These are phyloP conservation scores for Perodicticus potto DNA, from an alignment of 2,797 vertebrate species.

Conservation along the genomic window DNA sequence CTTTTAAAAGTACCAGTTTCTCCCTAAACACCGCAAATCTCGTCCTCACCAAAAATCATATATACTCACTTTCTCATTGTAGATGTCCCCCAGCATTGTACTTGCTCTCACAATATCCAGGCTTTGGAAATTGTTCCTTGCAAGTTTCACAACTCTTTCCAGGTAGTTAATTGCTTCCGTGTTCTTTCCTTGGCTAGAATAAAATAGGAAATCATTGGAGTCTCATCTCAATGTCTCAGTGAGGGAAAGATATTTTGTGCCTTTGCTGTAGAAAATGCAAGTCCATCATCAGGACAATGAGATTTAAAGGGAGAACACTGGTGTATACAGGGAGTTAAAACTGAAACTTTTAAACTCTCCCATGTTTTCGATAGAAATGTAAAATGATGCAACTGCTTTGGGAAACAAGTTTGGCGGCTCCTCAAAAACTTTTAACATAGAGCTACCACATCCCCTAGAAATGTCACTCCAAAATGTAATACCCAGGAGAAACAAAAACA, in stretches of 20 bases:
- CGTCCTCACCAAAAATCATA: not conserved
- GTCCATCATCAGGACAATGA: not conserved
- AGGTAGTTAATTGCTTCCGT: constrained; percentile 84
- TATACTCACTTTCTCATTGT: constrained; percentile 88
- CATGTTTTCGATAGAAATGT: not conserved
- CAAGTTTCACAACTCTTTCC: constrained; percentile 85
- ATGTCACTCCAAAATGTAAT: not conserved
- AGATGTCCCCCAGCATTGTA: constrained; percentile 88
- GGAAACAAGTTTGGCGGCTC: not conserved
- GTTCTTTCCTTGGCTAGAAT: constrained; percentile 86
- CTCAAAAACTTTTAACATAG: not conserved
- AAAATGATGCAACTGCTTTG: not conserved
- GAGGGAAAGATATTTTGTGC: not conserved
- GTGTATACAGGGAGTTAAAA: not conserved
- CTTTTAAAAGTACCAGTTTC: not conserved
- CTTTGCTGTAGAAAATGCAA: not conserved
- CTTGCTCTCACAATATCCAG: constrained; percentile 87
- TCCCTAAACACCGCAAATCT: not conserved
- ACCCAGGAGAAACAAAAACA: not conserved
- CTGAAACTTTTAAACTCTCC: not conserved
- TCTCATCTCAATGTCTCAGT: not conserved
- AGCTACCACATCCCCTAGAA: not conserved
- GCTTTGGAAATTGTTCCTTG: constrained; percentile 82
- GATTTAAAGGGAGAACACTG: not conserved
- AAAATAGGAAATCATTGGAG: constrained; percentile 21